Evolutionary conservation across 2,113 vertebrate genomes (phyloP).

Genomic region (Chaenocephalus aceratus): DNA sequence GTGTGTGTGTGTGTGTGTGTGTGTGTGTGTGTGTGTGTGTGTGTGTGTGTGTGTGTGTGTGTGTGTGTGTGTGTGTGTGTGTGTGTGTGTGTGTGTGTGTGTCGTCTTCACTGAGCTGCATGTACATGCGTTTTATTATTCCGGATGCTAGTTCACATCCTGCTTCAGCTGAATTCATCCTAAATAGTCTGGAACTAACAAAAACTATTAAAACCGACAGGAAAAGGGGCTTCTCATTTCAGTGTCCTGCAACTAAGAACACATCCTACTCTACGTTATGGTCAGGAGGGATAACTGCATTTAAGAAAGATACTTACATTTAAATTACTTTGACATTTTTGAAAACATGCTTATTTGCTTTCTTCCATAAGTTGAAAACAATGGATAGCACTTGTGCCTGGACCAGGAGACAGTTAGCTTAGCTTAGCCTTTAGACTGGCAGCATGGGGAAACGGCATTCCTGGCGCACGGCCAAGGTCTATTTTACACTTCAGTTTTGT

Average conservation of each 20-base stretch:
- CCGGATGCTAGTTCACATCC: conserved; percentile 48
- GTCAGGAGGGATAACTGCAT: background rate
- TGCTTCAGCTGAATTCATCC: conserved; percentile 31
- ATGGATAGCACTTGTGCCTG: background rate
- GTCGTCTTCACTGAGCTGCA: conserved; percentile 4
- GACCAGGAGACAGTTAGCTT: background rate
- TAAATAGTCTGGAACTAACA: conserved; percentile 22
- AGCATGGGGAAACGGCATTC: no score
- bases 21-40: no score
- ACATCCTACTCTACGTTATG: background rate
- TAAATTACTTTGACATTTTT: no score
- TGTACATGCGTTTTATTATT: conserved; percentile 50
- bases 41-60: no score
- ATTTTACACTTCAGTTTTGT: background rate
- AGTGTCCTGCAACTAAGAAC: conserved; percentile 1
- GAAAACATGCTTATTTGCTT: background rate
- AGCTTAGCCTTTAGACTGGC: background rate
- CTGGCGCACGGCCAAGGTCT: background rate
- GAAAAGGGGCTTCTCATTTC: conserved; percentile 19
- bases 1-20: no score
- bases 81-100: no score
- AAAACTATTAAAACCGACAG: conserved; percentile 15
- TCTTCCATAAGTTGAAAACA: background rate
- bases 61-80: no score
- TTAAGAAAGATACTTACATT: background rate